Evolutionary conservation across 2,113 vertebrate species (phyloP), one percentile per base, ranked within the genome.

Genomic region (Enhydra lutris): DNA sequence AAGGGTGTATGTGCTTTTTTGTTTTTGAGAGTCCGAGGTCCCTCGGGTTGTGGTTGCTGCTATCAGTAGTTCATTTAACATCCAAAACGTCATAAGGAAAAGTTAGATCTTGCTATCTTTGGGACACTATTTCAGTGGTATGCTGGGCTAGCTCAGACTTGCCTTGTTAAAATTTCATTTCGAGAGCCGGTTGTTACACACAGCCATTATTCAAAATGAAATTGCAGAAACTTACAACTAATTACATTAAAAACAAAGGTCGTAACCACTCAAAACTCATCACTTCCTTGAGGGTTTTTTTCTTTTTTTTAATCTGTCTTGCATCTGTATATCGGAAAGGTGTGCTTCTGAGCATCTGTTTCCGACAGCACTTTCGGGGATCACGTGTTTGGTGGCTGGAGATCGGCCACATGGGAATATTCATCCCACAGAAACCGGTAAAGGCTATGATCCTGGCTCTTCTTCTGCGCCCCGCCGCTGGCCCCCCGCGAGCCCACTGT

Each of bases 1-100:
- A 79, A 73, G 45, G 85, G 69, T 52, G 67, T 91, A 29, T 80
- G 71, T 95, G 90, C 73, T 98, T 95, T 83, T 83, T 93, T 71
- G 80, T 82, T 91, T 79, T 29, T 15, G 55, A 36, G 24, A 84
- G 18, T 86, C 81, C 73, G 29, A 39, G 96, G 88, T 45, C 88
- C 65, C 52, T 80, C 52, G 15, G 18, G 74, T 45, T 74, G 55
- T 69, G 26, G 39, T 85, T 55, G 87, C 45, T 65, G 76, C 42
- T 42, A 31, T 47, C 57, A 26, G 14, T 67, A 36, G 82, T 47
- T 95, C 39, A 26, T 82, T 31, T 79, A 14, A 50, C 50, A 29
- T 73, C 23, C 67, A 45, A 91, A 89, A 92, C 31, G 65, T 36
- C n/a, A 12, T 11, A 94, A 81, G 42, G 89, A 79, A 59, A 73